A percentile compares a stretch with the other conserved stretches of the same genome.
Conservation (phyloP, 1,140 invertebrate species). For the Stegodyphus dumicola region DNA sequence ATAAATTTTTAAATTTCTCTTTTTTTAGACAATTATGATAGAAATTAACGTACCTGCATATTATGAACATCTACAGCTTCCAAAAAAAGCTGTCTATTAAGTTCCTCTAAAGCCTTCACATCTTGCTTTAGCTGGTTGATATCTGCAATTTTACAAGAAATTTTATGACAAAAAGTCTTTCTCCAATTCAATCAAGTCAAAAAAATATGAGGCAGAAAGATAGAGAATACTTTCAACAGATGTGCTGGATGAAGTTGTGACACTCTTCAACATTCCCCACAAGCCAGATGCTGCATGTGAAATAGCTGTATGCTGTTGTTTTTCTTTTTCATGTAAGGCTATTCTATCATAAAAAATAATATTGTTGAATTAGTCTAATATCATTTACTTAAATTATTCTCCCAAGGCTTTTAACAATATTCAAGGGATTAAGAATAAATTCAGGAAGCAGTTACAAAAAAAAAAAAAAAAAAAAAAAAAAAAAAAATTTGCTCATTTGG, state of each 20-base stretch:
- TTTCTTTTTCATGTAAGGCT: constrained; percentile 67
- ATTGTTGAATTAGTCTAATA: no score
- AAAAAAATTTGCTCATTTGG: no score
- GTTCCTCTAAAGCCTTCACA: constrained; percentile 87
- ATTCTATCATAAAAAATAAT: constrained; percentile 64
- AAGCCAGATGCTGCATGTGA: constrained; percentile 60
- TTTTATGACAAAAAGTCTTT: neutral
- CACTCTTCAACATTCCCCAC: constrained; percentile 65
- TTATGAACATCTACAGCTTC: constrained; percentile 94
- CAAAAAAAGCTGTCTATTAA: constrained; percentile 93
- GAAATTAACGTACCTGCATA: constrained; percentile 74
- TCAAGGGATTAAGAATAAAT: no score
- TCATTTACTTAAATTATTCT: no score
- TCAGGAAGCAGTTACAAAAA: no score
- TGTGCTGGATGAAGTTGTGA: constrained; percentile 52
- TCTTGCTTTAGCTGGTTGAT: constrained; percentile 86
- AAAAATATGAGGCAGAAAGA: neutral
- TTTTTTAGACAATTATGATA: neutral
- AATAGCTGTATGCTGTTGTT: constrained; percentile 63
- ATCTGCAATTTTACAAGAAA: constrained; percentile 68
- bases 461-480: no score
- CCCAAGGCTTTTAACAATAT: no score
- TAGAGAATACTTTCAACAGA: constrained; percentile 61
- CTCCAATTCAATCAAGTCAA: neutral
- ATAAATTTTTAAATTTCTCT: no score